Evolutionary conservation across 92 coral and sea anemone genomes (phyloP), one percentile per base, ranked within the genome.

Genomic region (Muricea muricata): DNA sequence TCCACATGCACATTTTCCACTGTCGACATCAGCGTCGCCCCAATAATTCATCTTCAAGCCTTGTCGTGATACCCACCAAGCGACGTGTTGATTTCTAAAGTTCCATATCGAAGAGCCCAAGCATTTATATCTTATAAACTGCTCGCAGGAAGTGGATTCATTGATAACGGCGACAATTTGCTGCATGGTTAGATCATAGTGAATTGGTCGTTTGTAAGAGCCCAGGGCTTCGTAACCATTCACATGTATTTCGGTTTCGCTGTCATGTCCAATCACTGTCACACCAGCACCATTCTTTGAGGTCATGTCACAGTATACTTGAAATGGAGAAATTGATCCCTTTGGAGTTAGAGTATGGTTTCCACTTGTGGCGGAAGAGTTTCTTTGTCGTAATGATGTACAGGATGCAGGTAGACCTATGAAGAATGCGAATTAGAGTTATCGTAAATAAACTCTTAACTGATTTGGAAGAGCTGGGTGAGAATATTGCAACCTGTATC

Each of bases 11-110:
- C 93, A 90, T 81, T 83, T 87, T 23, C 76, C 40, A 52, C 69
- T 83, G 23, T 77, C 85, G 35, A 86, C 79, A 32, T 79, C 79
- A 6, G 88, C 90, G 63, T 80, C 93, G 17, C 91, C 91, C 91
- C 93, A 87, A 77, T 87, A 67, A 18, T 11, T 56, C 93, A 87
- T 82, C 73, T 56, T 69, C 65, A 1, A 37, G 20, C 88, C 78
- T 14, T 78, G 74, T 76, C 87, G 87, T 61, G 89, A 83, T 54
- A 83, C 83, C 93, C 91, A 90, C 93, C 91, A 90, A 8, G 73
- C 87, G 3, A n/a, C 0, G 6, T 12, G 20, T 1, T 32, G 7
- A 13, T n/a, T 63, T 0, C 23, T 28, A 12, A 6, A 31, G n/a
- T n/a, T n/a, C 1, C 15, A 34, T 33, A 34, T 11, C n/a, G 5